Percentiles rank a stretch among this genome's conserved stretches.
These are phyloP conservation scores for roundworm (Caenorhabditis elegans) DNA, from an alignment of 1,140 invertebrate species.

Conservation along the genomic window WBcel235 BX284606.5:162501-163000, in stretches of 20 bases:
- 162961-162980: conserved; percentile 72
- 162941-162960: conserved; percentile 95
- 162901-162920: conserved; percentile 74
- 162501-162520: too few relatives aligned
- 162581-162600: too few relatives aligned
- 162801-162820: conserved; percentile 60
- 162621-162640: too few relatives aligned
- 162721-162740: conserved; percentile 94
- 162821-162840: background rate
- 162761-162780: conserved; percentile 94
- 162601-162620: too few relatives aligned
- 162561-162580: too few relatives aligned
- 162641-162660: conserved; percentile 89
- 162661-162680: conserved; percentile 98
- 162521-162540: too few relatives aligned
- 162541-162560: too few relatives aligned
- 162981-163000: too few relatives aligned
- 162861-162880: conserved; percentile 90
- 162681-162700: conserved; percentile 90
- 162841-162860: too few relatives aligned
- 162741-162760: conserved; percentile 91
- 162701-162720: conserved; percentile 91
- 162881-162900: conserved; percentile 98
- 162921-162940: conserved; percentile 79
- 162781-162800: conserved; percentile 89